Base-by-base conservation (phyloP, 2,888 invertebrate species). In the Andrena bucephala region DNA sequence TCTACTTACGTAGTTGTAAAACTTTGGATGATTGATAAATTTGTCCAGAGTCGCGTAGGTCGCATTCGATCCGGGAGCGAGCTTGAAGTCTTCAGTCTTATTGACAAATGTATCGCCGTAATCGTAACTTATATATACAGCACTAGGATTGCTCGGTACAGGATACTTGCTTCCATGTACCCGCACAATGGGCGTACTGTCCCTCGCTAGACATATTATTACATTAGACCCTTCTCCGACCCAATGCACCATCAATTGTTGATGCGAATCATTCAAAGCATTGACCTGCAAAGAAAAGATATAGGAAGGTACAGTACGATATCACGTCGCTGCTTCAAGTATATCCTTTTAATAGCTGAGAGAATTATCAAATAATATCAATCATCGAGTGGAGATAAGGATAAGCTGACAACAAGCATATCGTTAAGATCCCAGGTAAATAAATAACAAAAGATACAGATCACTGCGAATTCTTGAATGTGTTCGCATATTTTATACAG, bases 231-330 rank as follows among this genome's bases (percentile, higher is more conserved):
- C 96, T 93, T 97, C 97, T 33, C 98, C 98, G 13, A 98, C 97
- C 98, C 98, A 98, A 94, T 98, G 98, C 10, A 98, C 98, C 96
- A 98, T 97, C 90, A 98, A 94, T 93, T 98, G 97, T 91, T 97
- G 97, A 93, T 98, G 98, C 85, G 96, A 96, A 94, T 98, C 98
- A 94, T 98, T 97, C 29, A 98, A 95, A 77, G 95, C 95, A 85
- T 96, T 96, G 71, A 96, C 96, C 98, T 98, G 95, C 20, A 79
- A 87, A 59, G 29, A 54, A 62, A 27, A 50, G 4, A 42, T 16
- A 16, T 42, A 42, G 16, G 4, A 42, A 42, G 13, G 1, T 42
- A 42, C 13, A 42, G 5, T 42, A 42, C 4, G 13, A 31, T 29
- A 24, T 33, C n/a, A 24, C 3, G 5, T 8, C 4, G 2, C 24